These are phyloP conservation scores for Psilopogon haemacephalus DNA, from an alignment of 2,113 vertebrate genomes.

Conservation along the genomic window DNA sequence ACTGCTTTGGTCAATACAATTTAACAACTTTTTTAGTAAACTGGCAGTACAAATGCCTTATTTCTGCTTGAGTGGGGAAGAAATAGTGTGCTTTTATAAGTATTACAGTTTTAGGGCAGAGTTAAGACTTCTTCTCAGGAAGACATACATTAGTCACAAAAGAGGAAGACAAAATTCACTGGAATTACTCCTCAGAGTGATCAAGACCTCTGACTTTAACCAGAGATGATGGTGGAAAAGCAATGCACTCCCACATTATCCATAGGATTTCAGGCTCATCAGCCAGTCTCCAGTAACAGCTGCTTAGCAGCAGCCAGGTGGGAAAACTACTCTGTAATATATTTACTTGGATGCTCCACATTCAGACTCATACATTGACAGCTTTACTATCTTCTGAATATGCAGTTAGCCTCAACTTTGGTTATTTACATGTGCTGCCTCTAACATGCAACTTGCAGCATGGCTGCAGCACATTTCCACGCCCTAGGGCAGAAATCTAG, in stretches of 20 bases:
- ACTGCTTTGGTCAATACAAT: not conserved
- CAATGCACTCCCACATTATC: not conserved
- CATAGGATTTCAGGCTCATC: not conserved
- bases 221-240: not conserved
- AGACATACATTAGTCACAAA: not conserved
- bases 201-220: not conserved
- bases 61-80: not conserved
- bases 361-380: not conserved
- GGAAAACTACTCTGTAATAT: not conserved
- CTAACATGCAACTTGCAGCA: not conserved
- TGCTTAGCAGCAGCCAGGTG: not conserved
- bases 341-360: not conserved
- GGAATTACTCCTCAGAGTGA: not conserved
- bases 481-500: not conserved
- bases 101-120: not conserved
- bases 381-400: not conserved
- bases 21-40: not conserved
- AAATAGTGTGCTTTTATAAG: not conserved
- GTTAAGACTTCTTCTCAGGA: not conserved
- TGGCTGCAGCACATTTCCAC: accelerated
- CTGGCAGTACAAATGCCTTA: not conserved
- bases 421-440: not conserved
- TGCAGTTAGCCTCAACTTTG: not conserved
- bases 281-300: not conserved
- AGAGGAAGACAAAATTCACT: not conserved